A percentile compares a stretch with the other conserved stretches of the same genome.
Conservation (phyloP, 2,888 invertebrate species). For the Zele albiditarsus region DNA sequence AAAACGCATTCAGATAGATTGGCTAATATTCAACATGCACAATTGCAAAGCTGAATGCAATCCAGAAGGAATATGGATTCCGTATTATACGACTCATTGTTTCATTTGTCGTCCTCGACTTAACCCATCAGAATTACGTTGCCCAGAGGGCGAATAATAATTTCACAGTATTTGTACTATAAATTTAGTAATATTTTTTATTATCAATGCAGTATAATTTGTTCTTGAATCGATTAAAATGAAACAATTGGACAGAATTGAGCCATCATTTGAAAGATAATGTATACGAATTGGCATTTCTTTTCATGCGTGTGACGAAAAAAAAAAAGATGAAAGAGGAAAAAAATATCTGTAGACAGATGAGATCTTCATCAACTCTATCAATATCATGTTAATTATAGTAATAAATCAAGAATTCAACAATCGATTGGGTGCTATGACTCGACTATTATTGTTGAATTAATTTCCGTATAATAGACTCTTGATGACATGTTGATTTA, state of each 20-base stretch:
- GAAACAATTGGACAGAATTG: not conserved
- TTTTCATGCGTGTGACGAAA: not conserved
- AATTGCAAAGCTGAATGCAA: not conserved
- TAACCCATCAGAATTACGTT: not conserved
- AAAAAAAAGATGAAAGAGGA: not conserved
- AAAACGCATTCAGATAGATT: slow-evolving; percentile 20
- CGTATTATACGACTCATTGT: slow-evolving; percentile 20
- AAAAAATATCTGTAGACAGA: not conserved
- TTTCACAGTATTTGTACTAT: not conserved
- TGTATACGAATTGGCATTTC: not conserved
- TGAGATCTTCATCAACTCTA: not conserved
- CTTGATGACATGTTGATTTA: not conserved
- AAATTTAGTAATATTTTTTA: not conserved
- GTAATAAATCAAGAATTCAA: slow-evolving; percentile 6
- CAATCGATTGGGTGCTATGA: not conserved
- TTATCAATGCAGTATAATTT: not conserved
- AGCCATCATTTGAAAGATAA: not conserved
- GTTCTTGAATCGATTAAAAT: not conserved
- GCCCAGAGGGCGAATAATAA: not conserved
- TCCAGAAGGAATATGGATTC: not conserved
- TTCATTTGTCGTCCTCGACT: not conserved
- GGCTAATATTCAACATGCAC: slow-evolving; percentile 8
- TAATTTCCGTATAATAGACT: not conserved
- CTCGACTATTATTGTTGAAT: not conserved
- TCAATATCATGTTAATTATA: not conserved